phyloP scores from a whole-genome alignment of 1,140 invertebrate species.

The Lysiphlebus fabarum region DNA sequence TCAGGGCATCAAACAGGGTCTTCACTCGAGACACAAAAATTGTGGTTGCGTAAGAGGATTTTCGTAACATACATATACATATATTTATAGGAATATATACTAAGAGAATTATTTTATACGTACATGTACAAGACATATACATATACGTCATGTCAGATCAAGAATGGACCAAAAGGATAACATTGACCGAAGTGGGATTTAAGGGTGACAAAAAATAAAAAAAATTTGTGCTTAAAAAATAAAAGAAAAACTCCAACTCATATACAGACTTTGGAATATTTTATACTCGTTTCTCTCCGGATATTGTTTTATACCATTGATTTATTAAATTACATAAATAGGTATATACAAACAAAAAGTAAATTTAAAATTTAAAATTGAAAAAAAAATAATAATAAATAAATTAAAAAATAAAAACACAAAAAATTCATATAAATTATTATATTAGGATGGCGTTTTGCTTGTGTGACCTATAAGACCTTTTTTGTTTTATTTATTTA shows the following conservation, averaged over 20 bases:
- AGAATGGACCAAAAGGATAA: constrained; percentile 11
- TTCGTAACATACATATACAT: neutral
- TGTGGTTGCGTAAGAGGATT: constrained; percentile 39
- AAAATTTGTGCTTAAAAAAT: constrained; percentile 17
- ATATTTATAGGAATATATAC: too few species aligned
- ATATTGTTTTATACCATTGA: neutral
- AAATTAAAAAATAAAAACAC: neutral
- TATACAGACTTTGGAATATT: too few species aligned
- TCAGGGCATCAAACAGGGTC: neutral
- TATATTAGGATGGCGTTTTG: neutral
- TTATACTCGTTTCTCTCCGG: too few species aligned
- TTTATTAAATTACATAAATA: constrained; percentile 8
- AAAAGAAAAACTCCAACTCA: constrained; percentile 10
- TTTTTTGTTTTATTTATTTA: constrained; percentile 8
- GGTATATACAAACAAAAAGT: constrained; percentile 6
- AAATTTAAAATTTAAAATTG: constrained; percentile 1
- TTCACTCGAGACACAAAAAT: constrained; percentile 38
- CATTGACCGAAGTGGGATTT: neutral
- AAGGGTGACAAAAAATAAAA: constrained; percentile 19
- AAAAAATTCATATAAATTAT: constrained; percentile 4
- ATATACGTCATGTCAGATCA: neutral
- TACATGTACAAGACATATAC: too few species aligned
- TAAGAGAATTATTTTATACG: too few species aligned
- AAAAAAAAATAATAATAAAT: constrained; percentile 4
- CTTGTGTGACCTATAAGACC: neutral